Evolutionary conservation across 2,888 invertebrate species (phyloP), one percentile per base, ranked within the genome.

Genomic region (Chaitophorus viminalis): DNA sequence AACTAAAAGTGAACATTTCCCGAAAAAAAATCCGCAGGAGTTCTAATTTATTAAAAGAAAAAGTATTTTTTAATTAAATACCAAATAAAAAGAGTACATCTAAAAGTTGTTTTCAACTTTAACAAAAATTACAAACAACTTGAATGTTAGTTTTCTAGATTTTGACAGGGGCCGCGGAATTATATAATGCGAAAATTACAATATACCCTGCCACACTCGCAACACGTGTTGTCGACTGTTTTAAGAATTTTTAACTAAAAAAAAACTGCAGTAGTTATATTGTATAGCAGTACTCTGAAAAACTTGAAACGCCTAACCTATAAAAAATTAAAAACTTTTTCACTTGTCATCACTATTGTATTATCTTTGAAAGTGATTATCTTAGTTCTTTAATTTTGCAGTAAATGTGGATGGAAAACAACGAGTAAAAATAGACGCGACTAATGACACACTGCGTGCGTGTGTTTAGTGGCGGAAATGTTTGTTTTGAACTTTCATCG

Each of bases 11-110:
- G 11, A 36, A 75, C 60, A 39, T 75, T 60, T 39, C 18, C 9
- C 3, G 39, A 11, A 17, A 11, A 36, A 60, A 29, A 39, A 75
- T 65, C 75, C 18, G 60, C 65, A 52, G 31, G 65, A 65, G 46
- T 65, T 65, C 68, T 68, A 68, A 84, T 84, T 84, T 76, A 76
- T 84, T 84, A 65, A 84, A 65, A 76, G 21, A n/a, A 84, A 76
- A 84, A 76, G 65, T 84, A 77, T 18, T 68, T 84, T 84, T 77
- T 84, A 76, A 84, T 77, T 68, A 84, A 84, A 76, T 84, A 68
- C 46, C 46, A 14, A 84, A 84, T 84, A 65, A 68, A 68, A 84
- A 77, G 46, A 33, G 68, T n/a, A n/a, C 29, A 29, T 18, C n/a
- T 18, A 25, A 84, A 68, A 77, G 46, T 76, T 46, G 29, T 68